These are phyloP conservation scores for Tauraco hartlaubi DNA, from an alignment of 2,797 vertebrate species.

Conservation along the genomic window DNA sequence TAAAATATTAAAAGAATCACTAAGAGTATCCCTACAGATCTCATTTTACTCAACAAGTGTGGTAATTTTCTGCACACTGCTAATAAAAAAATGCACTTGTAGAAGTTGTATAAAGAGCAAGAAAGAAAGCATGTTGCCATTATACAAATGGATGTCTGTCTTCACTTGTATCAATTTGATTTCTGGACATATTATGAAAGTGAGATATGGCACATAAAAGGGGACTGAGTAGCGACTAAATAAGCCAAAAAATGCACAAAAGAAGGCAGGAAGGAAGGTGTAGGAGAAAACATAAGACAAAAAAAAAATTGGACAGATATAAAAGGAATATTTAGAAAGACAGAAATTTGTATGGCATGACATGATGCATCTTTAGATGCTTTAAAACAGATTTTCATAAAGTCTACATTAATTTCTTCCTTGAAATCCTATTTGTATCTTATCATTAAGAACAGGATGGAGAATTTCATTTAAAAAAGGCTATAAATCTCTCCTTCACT, in stretches of 20 bases:
- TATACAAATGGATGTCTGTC: background rate
- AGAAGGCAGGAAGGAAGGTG: background rate
- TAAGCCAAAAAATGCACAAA: background rate
- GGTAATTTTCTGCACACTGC: background rate
- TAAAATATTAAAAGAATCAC: background rate
- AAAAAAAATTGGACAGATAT: background rate
- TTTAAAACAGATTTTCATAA: background rate
- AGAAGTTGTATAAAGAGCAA: background rate
- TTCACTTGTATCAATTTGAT: background rate
- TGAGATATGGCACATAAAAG: background rate
- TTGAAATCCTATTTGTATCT: background rate
- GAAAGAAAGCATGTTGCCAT: background rate
- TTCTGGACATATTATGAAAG: background rate
- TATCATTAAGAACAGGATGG: background rate
- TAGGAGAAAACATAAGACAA: background rate
- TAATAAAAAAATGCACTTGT: background rate
- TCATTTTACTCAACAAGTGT: background rate
- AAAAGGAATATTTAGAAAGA: background rate
- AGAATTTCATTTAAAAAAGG: background rate
- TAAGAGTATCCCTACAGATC: background rate
- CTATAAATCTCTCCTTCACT: background rate
- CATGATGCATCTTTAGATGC: background rate
- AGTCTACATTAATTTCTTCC: background rate
- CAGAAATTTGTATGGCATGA: background rate
- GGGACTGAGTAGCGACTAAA: background rate